phyloP scores from a whole-genome alignment of 2,888 invertebrate species.

The Cloeon dipterum region DNA sequence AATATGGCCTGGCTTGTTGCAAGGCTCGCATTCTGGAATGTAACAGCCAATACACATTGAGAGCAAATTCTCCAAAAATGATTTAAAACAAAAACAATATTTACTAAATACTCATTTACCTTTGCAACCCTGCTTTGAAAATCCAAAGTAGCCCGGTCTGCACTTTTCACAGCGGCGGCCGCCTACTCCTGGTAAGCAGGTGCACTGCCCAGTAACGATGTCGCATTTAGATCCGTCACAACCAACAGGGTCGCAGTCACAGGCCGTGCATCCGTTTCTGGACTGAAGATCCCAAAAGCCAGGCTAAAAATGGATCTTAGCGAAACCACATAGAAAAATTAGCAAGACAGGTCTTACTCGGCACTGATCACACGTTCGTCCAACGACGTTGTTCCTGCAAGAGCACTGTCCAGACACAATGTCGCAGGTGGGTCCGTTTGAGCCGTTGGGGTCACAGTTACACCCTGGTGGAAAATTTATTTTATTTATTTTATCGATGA shows the following conservation, averaged over 20 bases:
- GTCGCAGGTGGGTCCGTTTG: slow-evolving; percentile 45
- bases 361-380: slow-evolving; percentile 51
- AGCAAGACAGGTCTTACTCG: slow-evolving; percentile 28
- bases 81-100: not conserved
- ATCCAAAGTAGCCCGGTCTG: slow-evolving; percentile 52
- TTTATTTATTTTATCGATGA: too few species aligned
- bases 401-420: slow-evolving; percentile 55
- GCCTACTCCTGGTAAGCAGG: slow-evolving; percentile 50
- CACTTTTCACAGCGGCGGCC: slow-evolving; percentile 52
- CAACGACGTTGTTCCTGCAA: slow-evolving; percentile 46
- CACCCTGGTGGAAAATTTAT: slow-evolving; percentile 71
- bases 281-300: slow-evolving; percentile 52
- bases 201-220: slow-evolving; percentile 49
- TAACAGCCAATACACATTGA: slow-evolving; percentile 1
- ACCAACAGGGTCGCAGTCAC: slow-evolving; percentile 53
- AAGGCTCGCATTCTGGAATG: slow-evolving; percentile 48
- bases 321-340: not conserved
- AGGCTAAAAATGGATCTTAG: not conserved
- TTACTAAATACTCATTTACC: slow-evolving; percentile 20
- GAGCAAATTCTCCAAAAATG: slow-evolving; percentile 2
- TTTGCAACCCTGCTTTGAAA: slow-evolving; percentile 51
- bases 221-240: slow-evolving; percentile 29
- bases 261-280: slow-evolving; percentile 54
- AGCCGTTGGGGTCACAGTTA: slow-evolving; percentile 52
- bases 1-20: slow-evolving; percentile 58